phyloP scores from a whole-genome alignment of 2,888 invertebrate species.

The Phengaris alcon region DNA sequence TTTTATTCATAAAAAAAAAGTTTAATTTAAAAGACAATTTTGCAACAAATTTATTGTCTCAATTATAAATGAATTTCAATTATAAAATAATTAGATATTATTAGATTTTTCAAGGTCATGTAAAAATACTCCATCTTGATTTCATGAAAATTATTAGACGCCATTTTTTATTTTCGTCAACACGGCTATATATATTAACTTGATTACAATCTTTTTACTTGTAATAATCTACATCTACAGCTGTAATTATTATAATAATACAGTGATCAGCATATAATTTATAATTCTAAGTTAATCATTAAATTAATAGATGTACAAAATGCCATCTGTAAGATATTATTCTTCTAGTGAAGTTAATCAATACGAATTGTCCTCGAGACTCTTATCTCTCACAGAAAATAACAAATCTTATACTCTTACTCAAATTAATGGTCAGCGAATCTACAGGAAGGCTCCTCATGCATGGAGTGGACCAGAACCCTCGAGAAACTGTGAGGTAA shows the following conservation, averaged over 20 bases:
- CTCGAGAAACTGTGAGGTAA: slow-evolving; percentile 82
- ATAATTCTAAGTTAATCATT: slow-evolving; percentile 33
- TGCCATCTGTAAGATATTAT: slow-evolving; percentile 74
- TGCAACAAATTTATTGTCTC: too few relatives aligned
- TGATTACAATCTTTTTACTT: slow-evolving; percentile 33
- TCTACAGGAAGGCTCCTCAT: slow-evolving; percentile 81
- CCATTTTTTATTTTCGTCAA: slow-evolving; percentile 1
- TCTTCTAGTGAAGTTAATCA: slow-evolving; percentile 76
- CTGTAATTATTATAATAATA: background rate
- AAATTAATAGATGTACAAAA: slow-evolving; percentile 58
- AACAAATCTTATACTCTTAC: slow-evolving; percentile 72
- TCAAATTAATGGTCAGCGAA: slow-evolving; percentile 85
- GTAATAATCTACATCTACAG: background rate
- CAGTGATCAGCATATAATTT: slow-evolving; percentile 23
- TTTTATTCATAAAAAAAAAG: too few relatives aligned
- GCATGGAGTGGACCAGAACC: slow-evolving; percentile 74
- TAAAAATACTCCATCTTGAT: background rate
- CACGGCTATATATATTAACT: slow-evolving; percentile 4
- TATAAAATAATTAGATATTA: too few relatives aligned
- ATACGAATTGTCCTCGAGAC: slow-evolving; percentile 75
- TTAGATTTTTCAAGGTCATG: slow-evolving; percentile 5
- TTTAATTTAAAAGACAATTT: too few relatives aligned
- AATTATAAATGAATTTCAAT: too few relatives aligned
- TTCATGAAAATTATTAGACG: background rate
- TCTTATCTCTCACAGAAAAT: slow-evolving; percentile 73